These are phyloP conservation scores for Andrena bucephala DNA, from an alignment of 2,888 invertebrate genomes.

Conservation along the genomic window DNA sequence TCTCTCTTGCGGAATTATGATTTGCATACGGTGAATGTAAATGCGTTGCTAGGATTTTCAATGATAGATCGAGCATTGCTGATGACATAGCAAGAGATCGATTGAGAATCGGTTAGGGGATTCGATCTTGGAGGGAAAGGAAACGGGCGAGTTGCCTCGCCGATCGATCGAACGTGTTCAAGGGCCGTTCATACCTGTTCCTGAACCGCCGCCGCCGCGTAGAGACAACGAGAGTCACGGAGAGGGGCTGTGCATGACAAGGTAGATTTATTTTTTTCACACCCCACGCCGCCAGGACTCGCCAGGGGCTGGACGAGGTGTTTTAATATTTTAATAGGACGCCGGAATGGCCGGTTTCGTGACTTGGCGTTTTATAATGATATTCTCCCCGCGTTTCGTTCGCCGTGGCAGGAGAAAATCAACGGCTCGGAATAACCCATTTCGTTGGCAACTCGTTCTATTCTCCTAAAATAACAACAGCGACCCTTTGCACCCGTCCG, in stretches of 20 bases:
- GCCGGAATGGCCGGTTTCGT: slow-evolving; percentile 83
- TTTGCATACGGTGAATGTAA: neutral
- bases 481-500: slow-evolving; percentile 58
- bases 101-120: neutral
- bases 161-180: slow-evolving; percentile 71
- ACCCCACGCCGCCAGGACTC: slow-evolving; percentile 80
- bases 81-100: neutral
- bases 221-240: slow-evolving; percentile 77
- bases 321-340: slow-evolving; percentile 85
- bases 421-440: slow-evolving; percentile 79
- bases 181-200: slow-evolving; percentile 74
- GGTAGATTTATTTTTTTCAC: slow-evolving; percentile 84
- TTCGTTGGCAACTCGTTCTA: slow-evolving; percentile 75
- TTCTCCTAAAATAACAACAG: slow-evolving; percentile 74
- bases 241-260: slow-evolving; percentile 84
- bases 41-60: neutral
- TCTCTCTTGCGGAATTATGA: neutral
- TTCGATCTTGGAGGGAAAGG: neutral
- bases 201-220: slow-evolving; percentile 70
- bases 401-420: slow-evolving; percentile 79
- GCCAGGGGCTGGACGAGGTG: slow-evolving; percentile 82
- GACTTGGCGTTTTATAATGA: slow-evolving; percentile 85
- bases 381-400: slow-evolving; percentile 83
- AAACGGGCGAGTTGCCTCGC: slow-evolving; percentile 57
- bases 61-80: neutral